Percentiles rank a stretch among this genome's conserved stretches.
Evolutionary conservation across 2,113 vertebrate species (phyloP).

Genomic region (Pavo muticus): DNA sequence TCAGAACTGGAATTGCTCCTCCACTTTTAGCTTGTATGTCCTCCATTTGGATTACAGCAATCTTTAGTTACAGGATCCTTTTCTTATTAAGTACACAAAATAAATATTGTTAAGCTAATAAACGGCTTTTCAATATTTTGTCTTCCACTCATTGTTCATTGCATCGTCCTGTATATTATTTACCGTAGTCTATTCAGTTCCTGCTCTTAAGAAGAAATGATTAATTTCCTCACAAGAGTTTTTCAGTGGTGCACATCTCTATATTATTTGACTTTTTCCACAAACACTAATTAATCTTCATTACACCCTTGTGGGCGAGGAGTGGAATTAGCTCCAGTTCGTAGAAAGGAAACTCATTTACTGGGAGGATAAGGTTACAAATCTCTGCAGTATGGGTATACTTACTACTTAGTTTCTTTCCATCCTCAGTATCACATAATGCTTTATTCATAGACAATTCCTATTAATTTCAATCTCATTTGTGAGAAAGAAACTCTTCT

Average conservation of each 20-base stretch:
- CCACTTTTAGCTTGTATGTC: not conserved
- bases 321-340: conserved; percentile 4
- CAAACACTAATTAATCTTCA: conserved; percentile 48
- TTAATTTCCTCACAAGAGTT: conserved; percentile 35
- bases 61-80: not conserved
- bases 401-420: not conserved
- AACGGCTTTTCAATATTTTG: conserved; percentile 14
- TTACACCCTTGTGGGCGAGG: not conserved
- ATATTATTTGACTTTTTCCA: conserved; percentile 27
- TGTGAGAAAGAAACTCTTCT: not conserved
- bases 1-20: not conserved
- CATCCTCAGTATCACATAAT: not conserved
- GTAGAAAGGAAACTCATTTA: not conserved
- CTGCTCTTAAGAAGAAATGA: not conserved
- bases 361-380: not conserved
- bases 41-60: not conserved
- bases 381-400: not conserved
- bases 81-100: not conserved
- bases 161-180: not conserved
- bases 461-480: not conserved
- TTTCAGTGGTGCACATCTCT: not conserved
- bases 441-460: not conserved
- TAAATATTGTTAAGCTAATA: not conserved
- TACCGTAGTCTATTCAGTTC: not conserved
- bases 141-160: not conserved